Conservation (phyloP, 2,797 vertebrate genomes). For the Pseudomugil tenellus region DNA sequence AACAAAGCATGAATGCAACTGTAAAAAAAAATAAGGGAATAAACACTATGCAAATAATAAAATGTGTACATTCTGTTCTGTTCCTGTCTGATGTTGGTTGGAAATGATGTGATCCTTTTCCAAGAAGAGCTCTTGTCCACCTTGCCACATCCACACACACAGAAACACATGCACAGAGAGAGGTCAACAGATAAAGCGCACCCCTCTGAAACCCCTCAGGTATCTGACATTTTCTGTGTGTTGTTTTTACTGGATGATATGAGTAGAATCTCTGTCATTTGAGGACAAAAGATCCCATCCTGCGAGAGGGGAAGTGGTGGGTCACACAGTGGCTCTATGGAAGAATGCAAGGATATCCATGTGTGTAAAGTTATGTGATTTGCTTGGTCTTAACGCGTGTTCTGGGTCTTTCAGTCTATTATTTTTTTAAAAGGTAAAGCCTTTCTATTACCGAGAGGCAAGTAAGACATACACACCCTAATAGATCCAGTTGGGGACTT, state of each 20-base stretch:
- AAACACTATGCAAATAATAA: background rate
- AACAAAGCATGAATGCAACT: background rate
- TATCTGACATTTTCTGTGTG: slow-evolving; percentile 61
- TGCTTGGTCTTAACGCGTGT: background rate
- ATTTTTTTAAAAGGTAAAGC: background rate
- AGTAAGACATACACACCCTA: background rate
- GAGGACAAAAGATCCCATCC: slow-evolving; percentile 34
- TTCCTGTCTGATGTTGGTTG: background rate
- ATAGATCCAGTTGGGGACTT: background rate
- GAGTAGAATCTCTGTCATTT: slow-evolving; percentile 30
- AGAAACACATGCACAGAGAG: slow-evolving; percentile 11
- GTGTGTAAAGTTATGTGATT: background rate
- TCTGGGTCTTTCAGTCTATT: background rate
- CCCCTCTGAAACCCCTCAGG: slow-evolving; percentile 25
- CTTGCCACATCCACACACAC: background rate
- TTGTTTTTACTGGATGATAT: slow-evolving; percentile 44
- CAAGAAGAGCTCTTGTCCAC: background rate
- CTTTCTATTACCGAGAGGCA: background rate
- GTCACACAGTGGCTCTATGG: slow-evolving; percentile 16
- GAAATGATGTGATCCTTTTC: background rate
- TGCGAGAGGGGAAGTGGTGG: slow-evolving; percentile 19
- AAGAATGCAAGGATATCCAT: background rate
- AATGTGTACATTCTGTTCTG: background rate
- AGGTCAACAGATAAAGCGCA: slow-evolving; percentile 56
- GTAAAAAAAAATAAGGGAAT: no score